Evolutionary conservation across 2,888 invertebrate species (phyloP).

Genomic region (Corbicula japonica): DNA sequence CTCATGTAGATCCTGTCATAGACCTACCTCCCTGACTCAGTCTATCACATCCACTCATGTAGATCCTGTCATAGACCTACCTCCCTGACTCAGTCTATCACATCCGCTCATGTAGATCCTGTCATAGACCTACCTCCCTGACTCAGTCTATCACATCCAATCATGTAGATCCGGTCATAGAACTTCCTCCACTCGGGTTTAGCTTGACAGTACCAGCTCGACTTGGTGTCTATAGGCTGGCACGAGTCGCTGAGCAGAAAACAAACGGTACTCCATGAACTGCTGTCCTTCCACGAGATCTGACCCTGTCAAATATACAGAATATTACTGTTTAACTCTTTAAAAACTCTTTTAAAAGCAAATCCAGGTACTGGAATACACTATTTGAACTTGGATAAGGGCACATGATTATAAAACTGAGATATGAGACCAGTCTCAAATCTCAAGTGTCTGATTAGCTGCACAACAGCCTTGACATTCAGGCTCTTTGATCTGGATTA

Average conservation of each 20-base stretch:
- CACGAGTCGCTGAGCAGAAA: slow-evolving; percentile 82
- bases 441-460: too few species aligned
- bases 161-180: slow-evolving; percentile 88
- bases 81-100: not conserved
- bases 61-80: not conserved
- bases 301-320: slow-evolving; percentile 80
- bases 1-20: not conserved
- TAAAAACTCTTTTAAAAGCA: too few species aligned
- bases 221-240: slow-evolving; percentile 75
- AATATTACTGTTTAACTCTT: slow-evolving; percentile 9
- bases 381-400: too few species aligned
- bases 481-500: too few species aligned
- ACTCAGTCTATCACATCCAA: slow-evolving; percentile 86
- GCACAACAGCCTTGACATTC: too few species aligned
- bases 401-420: too few species aligned
- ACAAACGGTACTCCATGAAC: slow-evolving; percentile 82
- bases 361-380: too few species aligned
- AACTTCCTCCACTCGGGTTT: slow-evolving; percentile 87
- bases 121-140: slow-evolving; percentile 85
- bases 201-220: slow-evolving; percentile 80
- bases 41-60: not conserved
- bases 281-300: slow-evolving; percentile 84
- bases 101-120: not conserved
- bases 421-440: too few species aligned
- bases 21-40: not conserved